Evolutionary conservation across 2,113 vertebrate genomes (phyloP).

Genomic region (Dicerorhinus sumatrensis): DNA sequence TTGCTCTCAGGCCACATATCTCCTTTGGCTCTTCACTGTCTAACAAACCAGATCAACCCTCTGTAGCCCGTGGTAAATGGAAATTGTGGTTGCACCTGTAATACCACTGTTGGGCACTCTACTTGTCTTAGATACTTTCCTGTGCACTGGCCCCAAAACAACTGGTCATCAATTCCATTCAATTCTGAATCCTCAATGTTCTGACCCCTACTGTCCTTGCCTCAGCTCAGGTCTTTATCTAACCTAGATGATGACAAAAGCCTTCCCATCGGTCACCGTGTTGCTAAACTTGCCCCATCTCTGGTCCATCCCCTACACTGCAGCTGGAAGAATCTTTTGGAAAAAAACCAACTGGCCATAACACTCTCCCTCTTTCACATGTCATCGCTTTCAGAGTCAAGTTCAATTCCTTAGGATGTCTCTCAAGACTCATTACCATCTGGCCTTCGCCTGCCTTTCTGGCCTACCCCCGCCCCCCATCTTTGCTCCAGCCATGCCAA

Average conservation of each 20-base stretch:
- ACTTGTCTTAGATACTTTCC: background rate
- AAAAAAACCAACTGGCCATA: background rate
- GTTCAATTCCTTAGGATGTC: background rate
- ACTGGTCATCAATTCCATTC: background rate
- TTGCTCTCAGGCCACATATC: background rate
- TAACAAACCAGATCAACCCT: background rate
- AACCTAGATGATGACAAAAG: background rate
- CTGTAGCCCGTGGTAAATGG: background rate
- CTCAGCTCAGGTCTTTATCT: background rate
- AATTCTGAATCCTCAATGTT: background rate
- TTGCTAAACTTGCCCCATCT: background rate
- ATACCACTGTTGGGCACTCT: accelerated
- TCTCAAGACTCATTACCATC: background rate
- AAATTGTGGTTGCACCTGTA: accelerated
- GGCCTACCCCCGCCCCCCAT: background rate
- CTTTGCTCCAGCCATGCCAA: background rate
- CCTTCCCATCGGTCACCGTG: background rate
- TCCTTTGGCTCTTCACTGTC: background rate
- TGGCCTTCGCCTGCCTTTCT: background rate
- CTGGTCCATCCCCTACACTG: background rate
- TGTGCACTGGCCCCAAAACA: background rate
- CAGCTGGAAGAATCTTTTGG: background rate
- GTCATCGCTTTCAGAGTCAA: background rate
- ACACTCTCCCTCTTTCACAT: background rate
- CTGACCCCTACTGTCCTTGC: background rate